Conservation (phyloP, 2,113 vertebrate genomes). For the Mormoops blainvillei region DNA sequence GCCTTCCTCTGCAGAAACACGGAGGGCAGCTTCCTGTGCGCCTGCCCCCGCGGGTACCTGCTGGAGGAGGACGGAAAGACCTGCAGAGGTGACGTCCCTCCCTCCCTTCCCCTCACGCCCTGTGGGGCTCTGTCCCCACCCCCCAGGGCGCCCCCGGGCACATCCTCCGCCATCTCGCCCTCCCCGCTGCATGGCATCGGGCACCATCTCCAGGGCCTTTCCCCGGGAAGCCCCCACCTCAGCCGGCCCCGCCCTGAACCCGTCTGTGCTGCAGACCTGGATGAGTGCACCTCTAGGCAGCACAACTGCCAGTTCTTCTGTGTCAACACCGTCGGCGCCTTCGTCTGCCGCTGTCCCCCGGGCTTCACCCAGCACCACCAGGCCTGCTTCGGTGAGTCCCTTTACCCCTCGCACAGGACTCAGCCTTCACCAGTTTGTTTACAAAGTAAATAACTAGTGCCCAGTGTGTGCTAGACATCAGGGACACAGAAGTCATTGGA, state of each 20-base stretch:
- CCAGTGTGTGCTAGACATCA: rapidly evolving
- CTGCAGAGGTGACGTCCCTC: slow-evolving; percentile 88
- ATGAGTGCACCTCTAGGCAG: slow-evolving; percentile 94
- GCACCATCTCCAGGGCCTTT: not conserved
- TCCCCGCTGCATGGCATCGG: not conserved
- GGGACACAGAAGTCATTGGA: rapidly evolving
- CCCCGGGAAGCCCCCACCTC: not conserved
- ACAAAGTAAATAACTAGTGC: not conserved
- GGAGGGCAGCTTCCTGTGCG: slow-evolving; percentile 94
- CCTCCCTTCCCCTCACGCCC: not conserved
- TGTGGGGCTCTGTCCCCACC: not conserved
- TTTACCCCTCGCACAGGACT: rapidly evolving
- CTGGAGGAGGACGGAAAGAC: slow-evolving; percentile 92
- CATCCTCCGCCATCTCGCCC: rapidly evolving
- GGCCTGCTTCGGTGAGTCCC: slow-evolving; percentile 89
- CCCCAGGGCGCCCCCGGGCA: not conserved
- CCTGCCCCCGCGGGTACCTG: slow-evolving; percentile 92
- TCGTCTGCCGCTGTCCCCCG: slow-evolving; percentile 92
- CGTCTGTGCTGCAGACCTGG: slow-evolving; percentile 83
- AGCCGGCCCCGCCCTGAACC: not conserved
- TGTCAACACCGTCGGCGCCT: slow-evolving; percentile 90
- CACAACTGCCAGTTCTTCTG: slow-evolving; percentile 98
- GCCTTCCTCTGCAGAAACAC: slow-evolving; percentile 98
- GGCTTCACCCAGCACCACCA: slow-evolving; percentile 95
- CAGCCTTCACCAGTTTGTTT: not conserved